phyloP scores from a whole-genome alignment of 2,797 vertebrate genomes.

The Tokudaia tokunoshimensis region DNA sequence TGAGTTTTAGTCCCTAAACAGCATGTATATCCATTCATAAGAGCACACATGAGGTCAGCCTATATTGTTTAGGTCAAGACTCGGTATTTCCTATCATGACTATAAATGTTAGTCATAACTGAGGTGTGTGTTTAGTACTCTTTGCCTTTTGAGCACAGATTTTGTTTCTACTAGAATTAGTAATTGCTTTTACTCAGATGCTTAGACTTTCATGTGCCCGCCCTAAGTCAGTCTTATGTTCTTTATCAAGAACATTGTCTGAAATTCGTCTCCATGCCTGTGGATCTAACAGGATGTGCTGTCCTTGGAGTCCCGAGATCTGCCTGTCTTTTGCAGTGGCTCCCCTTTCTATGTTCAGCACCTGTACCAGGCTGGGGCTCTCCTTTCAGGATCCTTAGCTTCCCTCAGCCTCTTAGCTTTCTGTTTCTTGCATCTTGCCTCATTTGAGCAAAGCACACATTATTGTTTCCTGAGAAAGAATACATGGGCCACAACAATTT shows the following conservation, averaged over 20 bases:
- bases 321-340: not conserved
- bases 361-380: no score
- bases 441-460: slow-evolving; percentile 60
- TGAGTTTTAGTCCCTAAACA: not conserved
- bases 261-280: not conserved
- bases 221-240: not conserved
- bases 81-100: slow-evolving; percentile 1
- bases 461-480: slow-evolving; percentile 61
- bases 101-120: not conserved
- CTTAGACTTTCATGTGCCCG: not conserved
- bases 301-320: not conserved
- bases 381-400: not conserved
- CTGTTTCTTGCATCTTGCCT: slow-evolving; percentile 63
- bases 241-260: not conserved
- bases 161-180: slow-evolving; percentile 12
- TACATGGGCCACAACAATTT: not conserved
- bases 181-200: not conserved
- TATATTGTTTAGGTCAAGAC: not conserved
- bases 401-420: not conserved
- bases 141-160: not conserved
- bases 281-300: not conserved
- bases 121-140: slow-evolving; percentile 26
- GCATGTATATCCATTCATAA: not conserved
- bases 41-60: not conserved
- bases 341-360: not conserved